These are phyloP conservation scores for Colius striatus DNA, from an alignment of 2,113 vertebrate species.

Conservation along the genomic window DNA sequence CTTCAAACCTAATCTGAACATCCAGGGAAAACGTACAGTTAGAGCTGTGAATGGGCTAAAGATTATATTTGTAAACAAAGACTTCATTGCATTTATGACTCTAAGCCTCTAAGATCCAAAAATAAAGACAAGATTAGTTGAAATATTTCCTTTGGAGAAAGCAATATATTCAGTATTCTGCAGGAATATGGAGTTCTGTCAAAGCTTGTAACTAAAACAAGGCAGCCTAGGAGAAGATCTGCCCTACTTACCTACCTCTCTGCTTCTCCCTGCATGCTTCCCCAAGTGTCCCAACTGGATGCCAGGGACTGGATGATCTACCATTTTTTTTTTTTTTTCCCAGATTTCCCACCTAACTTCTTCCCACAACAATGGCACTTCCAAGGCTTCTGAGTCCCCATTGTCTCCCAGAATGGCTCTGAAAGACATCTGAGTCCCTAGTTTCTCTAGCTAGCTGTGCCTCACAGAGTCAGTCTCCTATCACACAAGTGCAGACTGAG, in stretches of 20 bases:
- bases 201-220: background rate
- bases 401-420: fast-evolving
- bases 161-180: background rate
- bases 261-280: background rate
- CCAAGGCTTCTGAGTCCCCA: background rate
- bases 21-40: background rate
- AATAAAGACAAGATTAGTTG: background rate
- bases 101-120: background rate
- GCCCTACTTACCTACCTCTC: background rate
- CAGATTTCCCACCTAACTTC: background rate
- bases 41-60: background rate
- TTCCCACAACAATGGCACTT: background rate
- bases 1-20: background rate
- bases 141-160: background rate
- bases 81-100: background rate
- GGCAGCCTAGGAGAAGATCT: background rate
- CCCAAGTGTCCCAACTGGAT: fast-evolving
- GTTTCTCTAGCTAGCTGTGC: background rate
- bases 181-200: background rate
- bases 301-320: background rate
- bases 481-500: fast-evolving
- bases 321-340: background rate
- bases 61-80: background rate
- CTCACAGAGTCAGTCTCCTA: background rate
- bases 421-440: background rate